Evolutionary conservation across 2,888 invertebrate species (phyloP), one percentile per base, ranked within the genome.

Genomic region (Tuta absoluta): DNA sequence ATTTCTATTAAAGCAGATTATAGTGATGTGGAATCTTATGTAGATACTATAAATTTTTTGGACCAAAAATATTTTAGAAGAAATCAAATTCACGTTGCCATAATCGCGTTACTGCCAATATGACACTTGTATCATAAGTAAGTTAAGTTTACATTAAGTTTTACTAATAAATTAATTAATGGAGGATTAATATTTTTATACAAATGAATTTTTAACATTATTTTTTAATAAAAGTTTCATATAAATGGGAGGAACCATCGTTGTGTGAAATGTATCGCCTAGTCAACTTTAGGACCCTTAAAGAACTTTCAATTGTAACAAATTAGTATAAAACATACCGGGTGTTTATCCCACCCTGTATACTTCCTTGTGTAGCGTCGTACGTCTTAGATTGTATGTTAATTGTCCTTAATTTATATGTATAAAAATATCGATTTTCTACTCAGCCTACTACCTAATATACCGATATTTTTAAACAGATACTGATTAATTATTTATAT

Each of bases 11-110:
- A 72, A 73, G 76, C 81, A 83, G 78, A 75, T 78, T 76, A 70
- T 68, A 69, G 69, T 72, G 76, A 82, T 85, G 85, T 84, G 82
- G 80, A 85, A 80, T 80, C 80, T 80, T 82, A 78, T 77, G 79
- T 86, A 84, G 77, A 76, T 82, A 82, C 79, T 84, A 82, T 81
- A 69, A 76, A 82, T 77, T 80, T 79, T 82, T 90, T 85, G 91
- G 91, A 90, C 91, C 91, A 91, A 91, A 91, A 90, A 90, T 88
- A 87, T 83, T 80, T 82, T 85, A 87, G 82, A 87, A 67, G 86
- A 67, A 86, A 81, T 82, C 87, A 88, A 88, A 89, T 90, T 90
- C 89, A 86, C 84, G 89, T 88, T 91, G 91, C 91, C 91, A 91
- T 91, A 87, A 83, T 83, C 83, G 84, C 80, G 79, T 84, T 83